Percentiles rank a stretch among this genome's conserved stretches.
Conservation (phyloP, 2,888 invertebrate species). For the Lochmaea capreae region DNA sequence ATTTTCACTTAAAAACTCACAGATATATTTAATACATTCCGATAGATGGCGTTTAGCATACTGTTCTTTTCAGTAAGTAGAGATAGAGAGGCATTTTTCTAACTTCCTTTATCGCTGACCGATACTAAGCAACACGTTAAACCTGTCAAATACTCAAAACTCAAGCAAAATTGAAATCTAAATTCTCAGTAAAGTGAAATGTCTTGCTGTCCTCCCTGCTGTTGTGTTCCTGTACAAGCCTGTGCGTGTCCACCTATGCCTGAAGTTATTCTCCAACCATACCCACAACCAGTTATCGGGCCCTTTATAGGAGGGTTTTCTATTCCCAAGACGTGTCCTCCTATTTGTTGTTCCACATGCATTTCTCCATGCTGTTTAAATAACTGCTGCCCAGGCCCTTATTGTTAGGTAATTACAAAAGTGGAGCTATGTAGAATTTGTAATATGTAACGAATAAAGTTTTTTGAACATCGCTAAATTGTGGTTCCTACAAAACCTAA, state of each 20-base stretch:
- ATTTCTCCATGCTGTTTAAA: not conserved
- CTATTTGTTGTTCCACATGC: slow-evolving; percentile 9
- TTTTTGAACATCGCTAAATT: not conserved
- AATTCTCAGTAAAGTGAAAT: not conserved
- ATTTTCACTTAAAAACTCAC: too few relatives aligned
- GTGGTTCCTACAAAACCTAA: too few relatives aligned
- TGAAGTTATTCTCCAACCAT: not conserved
- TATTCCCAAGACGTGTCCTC: not conserved
- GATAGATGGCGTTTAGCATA: too few relatives aligned
- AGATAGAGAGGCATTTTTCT: too few relatives aligned
- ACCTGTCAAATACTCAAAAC: not conserved
- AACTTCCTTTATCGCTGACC: not conserved
- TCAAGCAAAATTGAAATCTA: not conserved
- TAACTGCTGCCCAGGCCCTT: not conserved
- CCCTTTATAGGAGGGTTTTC: not conserved
- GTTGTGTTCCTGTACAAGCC: slow-evolving; percentile 13
- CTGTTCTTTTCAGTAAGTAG: too few relatives aligned
- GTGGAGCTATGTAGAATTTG: not conserved
- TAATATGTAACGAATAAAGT: not conserved
- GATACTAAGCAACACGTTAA: not conserved
- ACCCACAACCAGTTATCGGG: slow-evolving; percentile 3
- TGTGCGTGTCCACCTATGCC: slow-evolving; percentile 4
- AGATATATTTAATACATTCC: too few relatives aligned
- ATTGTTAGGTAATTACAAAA: not conserved
- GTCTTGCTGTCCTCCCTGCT: not conserved